Conservation (phyloP, 1,140 invertebrate species). For the Charaxes varanes region DNA sequence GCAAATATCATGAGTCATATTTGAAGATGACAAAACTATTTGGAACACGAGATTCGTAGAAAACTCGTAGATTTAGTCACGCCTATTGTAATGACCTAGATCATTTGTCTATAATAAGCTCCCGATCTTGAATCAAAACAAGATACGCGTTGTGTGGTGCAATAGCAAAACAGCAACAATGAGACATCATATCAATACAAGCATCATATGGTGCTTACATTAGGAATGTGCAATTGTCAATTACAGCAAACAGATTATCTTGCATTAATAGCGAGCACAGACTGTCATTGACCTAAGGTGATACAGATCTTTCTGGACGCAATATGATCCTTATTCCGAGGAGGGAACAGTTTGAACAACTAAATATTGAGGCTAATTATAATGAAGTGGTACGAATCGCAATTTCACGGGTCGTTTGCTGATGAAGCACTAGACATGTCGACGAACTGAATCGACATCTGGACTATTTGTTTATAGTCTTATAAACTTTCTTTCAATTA, state of each 20-base stretch:
- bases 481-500: too few relatives aligned
- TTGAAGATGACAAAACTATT: constrained; percentile 4
- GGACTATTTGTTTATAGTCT: too few relatives aligned
- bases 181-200: constrained; percentile 4
- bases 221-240: constrained; percentile 24
- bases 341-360: constrained; percentile 3
- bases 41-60: constrained; percentile 8
- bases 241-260: constrained; percentile 21
- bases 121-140: constrained; percentile 41
- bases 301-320: constrained; percentile 9
- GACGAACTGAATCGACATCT: too few relatives aligned
- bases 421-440: constrained; percentile 6
- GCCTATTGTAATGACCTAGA: constrained; percentile 35
- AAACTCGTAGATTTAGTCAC: constrained; percentile 7
- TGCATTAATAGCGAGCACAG: constrained; percentile 21
- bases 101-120: constrained; percentile 29
- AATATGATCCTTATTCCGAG: constrained; percentile 21
- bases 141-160: too few relatives aligned
- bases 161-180: constrained; percentile 15
- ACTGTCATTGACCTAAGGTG: constrained; percentile 26
- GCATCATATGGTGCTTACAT: constrained; percentile 37
- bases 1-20: not conserved
- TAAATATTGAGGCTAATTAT: constrained; percentile 31
- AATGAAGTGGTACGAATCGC: constrained; percentile 35
- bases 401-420: constrained; percentile 53